Percentiles rank a stretch among this genome's conserved stretches.
These are phyloP conservation scores for Pseudopleuronectes americanus DNA, from an alignment of 2,797 vertebrate species.

Conservation along the genomic window DNA sequence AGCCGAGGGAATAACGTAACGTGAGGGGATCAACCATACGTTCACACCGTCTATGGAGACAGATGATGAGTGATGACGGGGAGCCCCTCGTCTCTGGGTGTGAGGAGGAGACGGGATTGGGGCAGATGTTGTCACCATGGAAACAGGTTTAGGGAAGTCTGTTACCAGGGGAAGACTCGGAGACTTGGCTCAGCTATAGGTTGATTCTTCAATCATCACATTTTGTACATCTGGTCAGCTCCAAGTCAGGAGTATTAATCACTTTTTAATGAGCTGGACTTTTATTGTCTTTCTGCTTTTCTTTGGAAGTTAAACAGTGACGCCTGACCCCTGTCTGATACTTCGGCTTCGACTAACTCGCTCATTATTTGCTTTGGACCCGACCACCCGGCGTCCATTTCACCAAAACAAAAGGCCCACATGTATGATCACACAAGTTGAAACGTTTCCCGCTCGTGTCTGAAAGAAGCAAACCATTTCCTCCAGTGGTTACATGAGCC, in stretches of 20 bases:
- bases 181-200: constrained; percentile 21
- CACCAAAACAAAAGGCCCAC: constrained; percentile 38
- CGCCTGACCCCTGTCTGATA: constrained; percentile 18
- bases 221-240: constrained; percentile 27
- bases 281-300: constrained; percentile 20
- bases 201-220: constrained; percentile 6
- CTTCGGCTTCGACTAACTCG: constrained; percentile 15
- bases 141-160: constrained; percentile 51
- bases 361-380: constrained; percentile 52
- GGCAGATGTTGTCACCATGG: constrained; percentile 41
- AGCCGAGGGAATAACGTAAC: constrained; percentile 21
- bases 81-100: constrained; percentile 20
- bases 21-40: constrained; percentile 36
- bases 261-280: constrained; percentile 34
- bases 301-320: constrained; percentile 14
- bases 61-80: constrained; percentile 40
- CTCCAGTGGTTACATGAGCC: constrained; percentile 11
- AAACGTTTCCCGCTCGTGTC: constrained; percentile 14
- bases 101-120: constrained; percentile 29
- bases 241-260: constrained; percentile 14
- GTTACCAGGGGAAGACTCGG: constrained; percentile 36
- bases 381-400: constrained; percentile 26
- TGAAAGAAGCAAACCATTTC: constrained; percentile 10
- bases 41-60: constrained; percentile 19
- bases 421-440: constrained; percentile 37